Conservation (phyloP, 2,888 invertebrate species). For the Toxonevra muliebris region DNA sequence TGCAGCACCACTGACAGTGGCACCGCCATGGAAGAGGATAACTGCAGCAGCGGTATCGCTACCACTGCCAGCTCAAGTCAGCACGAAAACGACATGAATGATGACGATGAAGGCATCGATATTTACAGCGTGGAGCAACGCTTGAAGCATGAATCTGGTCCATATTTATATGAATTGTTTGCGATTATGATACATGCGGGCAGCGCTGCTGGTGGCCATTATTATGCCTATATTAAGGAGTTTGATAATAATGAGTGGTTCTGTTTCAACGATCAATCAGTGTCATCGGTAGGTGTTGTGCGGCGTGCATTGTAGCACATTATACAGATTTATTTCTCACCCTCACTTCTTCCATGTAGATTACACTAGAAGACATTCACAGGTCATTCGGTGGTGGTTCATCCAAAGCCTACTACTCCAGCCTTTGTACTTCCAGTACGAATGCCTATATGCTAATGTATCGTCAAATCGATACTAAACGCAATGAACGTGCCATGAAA, state of each 20-base stretch:
- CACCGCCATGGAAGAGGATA: slow-evolving; percentile 74
- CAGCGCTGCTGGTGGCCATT: slow-evolving; percentile 89
- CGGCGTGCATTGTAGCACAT: background rate
- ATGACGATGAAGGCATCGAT: slow-evolving; percentile 75
- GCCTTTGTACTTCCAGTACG: slow-evolving; percentile 81
- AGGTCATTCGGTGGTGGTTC: slow-evolving; percentile 87
- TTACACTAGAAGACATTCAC: slow-evolving; percentile 81
- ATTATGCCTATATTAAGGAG: slow-evolving; percentile 90
- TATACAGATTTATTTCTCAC: background rate
- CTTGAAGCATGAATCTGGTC: slow-evolving; percentile 67
- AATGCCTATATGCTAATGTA: slow-evolving; percentile 95
- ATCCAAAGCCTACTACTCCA: slow-evolving; percentile 75
- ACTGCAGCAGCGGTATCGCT: slow-evolving; percentile 64
- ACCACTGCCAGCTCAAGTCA: slow-evolving; percentile 63
- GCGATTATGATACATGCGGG: slow-evolving; percentile 94
- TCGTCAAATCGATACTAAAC: slow-evolving; percentile 74
- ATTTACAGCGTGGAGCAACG: slow-evolving; percentile 56
- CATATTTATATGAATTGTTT: slow-evolving; percentile 85
- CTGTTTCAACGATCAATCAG: slow-evolving; percentile 89
- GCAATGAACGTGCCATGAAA: slow-evolving; percentile 73
- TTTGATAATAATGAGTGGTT: slow-evolving; percentile 80
- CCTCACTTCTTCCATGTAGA: slow-evolving; percentile 64
- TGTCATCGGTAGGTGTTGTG: slow-evolving; percentile 70
- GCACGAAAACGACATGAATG: slow-evolving; percentile 64
- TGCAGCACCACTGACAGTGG: slow-evolving; percentile 75